Base-by-base conservation (phyloP, 2,113 vertebrate genomes). In the Notothenia coriiceps region DNA sequence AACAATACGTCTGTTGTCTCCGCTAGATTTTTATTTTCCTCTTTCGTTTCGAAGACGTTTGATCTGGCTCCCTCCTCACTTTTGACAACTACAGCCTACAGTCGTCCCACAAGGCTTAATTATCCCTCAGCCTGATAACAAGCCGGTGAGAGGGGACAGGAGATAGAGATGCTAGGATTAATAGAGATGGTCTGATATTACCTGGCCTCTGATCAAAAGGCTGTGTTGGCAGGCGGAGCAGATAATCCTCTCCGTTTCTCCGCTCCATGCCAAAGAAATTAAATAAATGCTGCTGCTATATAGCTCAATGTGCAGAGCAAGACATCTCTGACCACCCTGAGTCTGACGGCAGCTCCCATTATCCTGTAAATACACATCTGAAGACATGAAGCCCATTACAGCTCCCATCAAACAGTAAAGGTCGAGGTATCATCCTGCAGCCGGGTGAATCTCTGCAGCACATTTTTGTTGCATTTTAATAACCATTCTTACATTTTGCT, bases 161-260 rank as follows among this genome's bases (percentile, higher is more conserved):
- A 65, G 74, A 35, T 10, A n/a, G 70, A 70, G 82, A 54, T 50
- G 66, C 35, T 47, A 17, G 79, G 84, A 88, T 88, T 90, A 88
- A 86, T 79, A 73, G 25, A 79, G 80, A 86, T 84, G 33, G 78
- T 57, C 76, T 86, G 80, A 89, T 90, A 83, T 84, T 70, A 89
- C 80, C 89, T 89, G 92, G 86, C 87, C 68, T 46, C 82, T 79
- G 79, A 92, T 91, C 86, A 93, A 68, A 88, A 85, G 88, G 56
- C 44, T 20, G 81, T 83, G 90, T 83, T 91, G 89, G 89, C 87
- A 91, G 89, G 85, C 67, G 80, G 85, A 82, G 84, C 80, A 77
- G 76, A 79, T 86, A 80, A 89, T 89, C 84, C 80, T 75, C 73
- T 73, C 44, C 1, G 52, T 76, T 75, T 83, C 5, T 75, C 59